Evolutionary conservation across 2,888 invertebrate genomes (phyloP).

Genomic region (Scaptomyza cyrtandrae): DNA sequence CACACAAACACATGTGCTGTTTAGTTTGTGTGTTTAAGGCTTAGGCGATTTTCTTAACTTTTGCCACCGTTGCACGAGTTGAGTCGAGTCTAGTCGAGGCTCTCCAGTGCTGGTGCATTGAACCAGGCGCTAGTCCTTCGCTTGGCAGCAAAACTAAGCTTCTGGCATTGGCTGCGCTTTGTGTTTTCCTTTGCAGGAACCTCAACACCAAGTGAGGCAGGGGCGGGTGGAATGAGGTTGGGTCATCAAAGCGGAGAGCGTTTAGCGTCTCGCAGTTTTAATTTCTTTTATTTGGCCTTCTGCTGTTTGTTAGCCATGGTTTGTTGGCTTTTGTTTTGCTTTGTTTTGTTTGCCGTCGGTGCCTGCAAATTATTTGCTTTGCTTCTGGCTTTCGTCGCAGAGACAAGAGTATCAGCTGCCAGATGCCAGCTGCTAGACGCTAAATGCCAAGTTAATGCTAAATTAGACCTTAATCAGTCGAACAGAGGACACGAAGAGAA

Average conservation of each 20-base stretch:
- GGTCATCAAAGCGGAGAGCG: conserved; percentile 33
- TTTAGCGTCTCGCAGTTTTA: conserved; percentile 58
- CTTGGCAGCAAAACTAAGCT: conserved; percentile 61
- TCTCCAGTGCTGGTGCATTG: conserved; percentile 65
- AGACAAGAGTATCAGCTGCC: conserved; percentile 35
- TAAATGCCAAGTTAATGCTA: conserved; percentile 75
- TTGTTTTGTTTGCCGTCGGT: conserved; percentile 22
- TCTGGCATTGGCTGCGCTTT: conserved; percentile 55
- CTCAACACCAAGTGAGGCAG: conserved; percentile 6
- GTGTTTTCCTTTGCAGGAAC: conserved; percentile 49
- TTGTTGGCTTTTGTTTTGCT: conserved; percentile 33
- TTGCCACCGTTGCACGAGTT: conserved; percentile 37
- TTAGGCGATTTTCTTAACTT: conserved; percentile 71
- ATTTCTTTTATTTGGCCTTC: conserved; percentile 72
- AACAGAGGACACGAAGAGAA: not conserved
- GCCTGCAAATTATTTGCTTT: conserved; percentile 73
- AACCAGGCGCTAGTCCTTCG: conserved; percentile 48
- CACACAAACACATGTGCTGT: conserved; percentile 8
- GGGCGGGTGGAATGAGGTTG: not conserved
- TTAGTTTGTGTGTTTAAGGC: conserved; percentile 39
- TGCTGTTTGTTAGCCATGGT: conserved; percentile 33
- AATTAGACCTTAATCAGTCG: conserved; percentile 51
- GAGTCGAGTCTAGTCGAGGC: conserved; percentile 5
- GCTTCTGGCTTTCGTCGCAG: conserved; percentile 64
- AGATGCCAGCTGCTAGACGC: conserved; percentile 58